Percentiles rank a stretch among this genome's conserved stretches.
These are phyloP conservation scores for Dinocampus coccinellae DNA, from an alignment of 2,888 invertebrate genomes.

Conservation along the genomic window DNA sequence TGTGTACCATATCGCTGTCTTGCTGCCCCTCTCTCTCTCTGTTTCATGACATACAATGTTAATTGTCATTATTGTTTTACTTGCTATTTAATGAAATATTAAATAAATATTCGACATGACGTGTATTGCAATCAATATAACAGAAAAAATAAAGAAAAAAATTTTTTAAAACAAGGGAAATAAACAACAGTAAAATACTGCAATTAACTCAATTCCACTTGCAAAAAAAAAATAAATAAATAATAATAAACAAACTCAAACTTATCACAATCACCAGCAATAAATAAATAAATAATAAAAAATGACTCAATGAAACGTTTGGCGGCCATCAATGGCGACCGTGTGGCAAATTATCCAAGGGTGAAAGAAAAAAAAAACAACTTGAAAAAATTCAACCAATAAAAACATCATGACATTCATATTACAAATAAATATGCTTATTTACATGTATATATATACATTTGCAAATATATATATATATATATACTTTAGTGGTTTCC, in stretches of 20 bases:
- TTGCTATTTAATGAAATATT: conserved; percentile 30
- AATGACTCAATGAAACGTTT: too few relatives aligned
- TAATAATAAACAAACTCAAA: too few relatives aligned
- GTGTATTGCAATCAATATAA: neutral
- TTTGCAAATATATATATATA: neutral
- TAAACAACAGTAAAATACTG: neutral
- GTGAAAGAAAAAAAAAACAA: neutral
- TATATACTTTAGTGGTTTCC: neutral
- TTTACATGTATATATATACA: neutral
- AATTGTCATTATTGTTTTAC: conserved; percentile 33
- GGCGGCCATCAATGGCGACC: neutral
- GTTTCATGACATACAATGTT: neutral
- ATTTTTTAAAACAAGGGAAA: neutral
- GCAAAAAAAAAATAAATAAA: too few relatives aligned
- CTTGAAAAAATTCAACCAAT: conserved; percentile 5
- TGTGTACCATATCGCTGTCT: neutral
- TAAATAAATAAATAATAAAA: too few relatives aligned
- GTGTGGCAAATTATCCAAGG: neutral
- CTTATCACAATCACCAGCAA: too few relatives aligned
- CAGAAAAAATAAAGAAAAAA: neutral
- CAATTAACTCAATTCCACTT: neutral
- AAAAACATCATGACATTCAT: conserved; percentile 23
- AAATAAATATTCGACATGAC: neutral
- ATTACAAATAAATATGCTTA: neutral
- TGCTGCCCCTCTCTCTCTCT: neutral